These are phyloP conservation scores for Phenganax subtilis DNA, from an alignment of 92 coral and sea anemone genomes.

Conservation along the genomic window DNA sequence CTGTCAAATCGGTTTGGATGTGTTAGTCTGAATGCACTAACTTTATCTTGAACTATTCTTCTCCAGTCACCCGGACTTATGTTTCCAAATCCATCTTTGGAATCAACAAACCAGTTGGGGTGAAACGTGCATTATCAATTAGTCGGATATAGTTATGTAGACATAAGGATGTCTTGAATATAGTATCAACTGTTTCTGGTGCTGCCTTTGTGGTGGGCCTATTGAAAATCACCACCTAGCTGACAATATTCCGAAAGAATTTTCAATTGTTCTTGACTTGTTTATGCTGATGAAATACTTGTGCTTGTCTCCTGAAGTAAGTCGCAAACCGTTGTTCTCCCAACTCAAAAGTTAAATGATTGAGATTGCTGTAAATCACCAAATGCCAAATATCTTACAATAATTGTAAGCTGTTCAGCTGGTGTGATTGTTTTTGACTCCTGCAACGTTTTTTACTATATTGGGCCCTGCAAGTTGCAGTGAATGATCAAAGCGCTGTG, in stretches of 20 bases:
- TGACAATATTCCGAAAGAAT: no score
- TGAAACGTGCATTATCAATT: conserved; percentile 26
- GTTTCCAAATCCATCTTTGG: conserved; percentile 32
- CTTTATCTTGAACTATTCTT: neutral
- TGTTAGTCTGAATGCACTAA: neutral
- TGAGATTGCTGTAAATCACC: conserved; percentile 31
- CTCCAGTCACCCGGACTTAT: conserved; percentile 38
- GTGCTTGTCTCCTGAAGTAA: conserved; percentile 8
- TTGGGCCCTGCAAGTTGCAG: conserved; percentile 28
- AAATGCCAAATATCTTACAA: conserved; percentile 12
- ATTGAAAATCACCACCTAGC: neutral
- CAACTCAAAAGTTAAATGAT: conserved; percentile 24
- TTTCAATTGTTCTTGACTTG: no score
- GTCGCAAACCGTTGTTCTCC: conserved; percentile 33
- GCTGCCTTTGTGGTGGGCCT: conserved; percentile 7
- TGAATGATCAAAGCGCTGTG: conserved; percentile 34
- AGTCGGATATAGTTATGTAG: conserved; percentile 24
- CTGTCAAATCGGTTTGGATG: neutral
- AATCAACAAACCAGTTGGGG: conserved; percentile 38
- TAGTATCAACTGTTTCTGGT: conserved; percentile 27
- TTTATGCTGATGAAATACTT: conserved; percentile 16
- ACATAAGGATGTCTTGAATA: neutral
- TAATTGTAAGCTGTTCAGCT: conserved; percentile 24
- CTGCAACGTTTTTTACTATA: conserved; percentile 26
- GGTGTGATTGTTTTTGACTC: conserved; percentile 31